phyloP scores from a whole-genome alignment of 2,113 vertebrate species.

The Antigone vipio region DNA sequence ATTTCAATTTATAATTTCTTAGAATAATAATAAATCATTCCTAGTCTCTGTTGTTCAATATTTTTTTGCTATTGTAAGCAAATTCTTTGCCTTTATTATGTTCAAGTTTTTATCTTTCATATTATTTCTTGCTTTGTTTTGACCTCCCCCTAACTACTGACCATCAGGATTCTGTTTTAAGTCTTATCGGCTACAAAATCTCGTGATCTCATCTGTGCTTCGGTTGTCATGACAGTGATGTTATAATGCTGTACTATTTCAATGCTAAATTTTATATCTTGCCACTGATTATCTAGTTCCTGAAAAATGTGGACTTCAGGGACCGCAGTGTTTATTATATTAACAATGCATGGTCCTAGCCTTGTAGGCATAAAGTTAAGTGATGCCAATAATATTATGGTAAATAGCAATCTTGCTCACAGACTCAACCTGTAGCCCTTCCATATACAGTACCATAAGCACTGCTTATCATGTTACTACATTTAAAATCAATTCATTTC shows the following conservation, averaged over 20 bases:
- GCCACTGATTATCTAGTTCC: background rate
- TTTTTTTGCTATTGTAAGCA: background rate
- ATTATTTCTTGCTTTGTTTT: background rate
- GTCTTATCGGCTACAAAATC: background rate
- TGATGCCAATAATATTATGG: background rate
- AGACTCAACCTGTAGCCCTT: background rate
- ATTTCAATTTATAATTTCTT: background rate
- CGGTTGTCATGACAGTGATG: background rate
- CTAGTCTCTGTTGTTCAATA: background rate
- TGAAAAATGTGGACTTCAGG: background rate
- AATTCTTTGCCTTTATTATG: background rate
- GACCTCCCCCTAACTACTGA: background rate
- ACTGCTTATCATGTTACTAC: background rate
- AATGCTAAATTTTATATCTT: background rate
- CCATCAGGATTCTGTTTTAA: background rate
- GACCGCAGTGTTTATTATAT: rapidly evolving
- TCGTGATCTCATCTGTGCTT: background rate
- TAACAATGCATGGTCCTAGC: rapidly evolving
- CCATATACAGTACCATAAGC: background rate
- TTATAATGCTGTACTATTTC: background rate
- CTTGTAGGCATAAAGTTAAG: background rate
- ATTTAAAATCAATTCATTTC: background rate
- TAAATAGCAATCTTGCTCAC: background rate
- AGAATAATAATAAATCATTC: background rate
- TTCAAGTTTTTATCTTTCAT: background rate